These are phyloP conservation scores for Hippasteria phrygiana DNA, from an alignment of 53 echinoderm and acorn worm genomes.

Conservation along the genomic window DNA sequence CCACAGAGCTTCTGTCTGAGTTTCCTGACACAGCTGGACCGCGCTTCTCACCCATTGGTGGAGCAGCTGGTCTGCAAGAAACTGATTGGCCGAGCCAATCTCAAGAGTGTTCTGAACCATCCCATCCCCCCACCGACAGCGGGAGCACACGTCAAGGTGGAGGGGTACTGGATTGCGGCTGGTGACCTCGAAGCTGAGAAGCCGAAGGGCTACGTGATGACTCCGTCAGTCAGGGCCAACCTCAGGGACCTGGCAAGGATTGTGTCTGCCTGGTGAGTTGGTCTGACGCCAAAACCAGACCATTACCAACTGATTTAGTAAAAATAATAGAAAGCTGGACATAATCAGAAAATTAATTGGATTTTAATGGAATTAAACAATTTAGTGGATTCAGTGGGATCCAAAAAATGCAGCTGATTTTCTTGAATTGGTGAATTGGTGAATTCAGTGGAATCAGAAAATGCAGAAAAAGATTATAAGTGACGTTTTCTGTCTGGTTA, in stretches of 20 bases:
- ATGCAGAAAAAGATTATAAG: background rate
- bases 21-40: constrained; percentile 97
- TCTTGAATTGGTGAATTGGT: background rate
- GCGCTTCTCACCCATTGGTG: constrained; percentile 91
- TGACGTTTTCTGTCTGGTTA: no score
- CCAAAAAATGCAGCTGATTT: no score
- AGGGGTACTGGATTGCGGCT: constrained; percentile 94
- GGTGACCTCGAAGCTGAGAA: constrained; percentile 75
- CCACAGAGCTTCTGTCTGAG: constrained; percentile 93
- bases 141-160: constrained; percentile 79
- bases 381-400: no score
- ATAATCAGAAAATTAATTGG: no score
- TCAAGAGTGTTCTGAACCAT: constrained; percentile 86
- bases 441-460: background rate
- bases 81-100: constrained; percentile 80
- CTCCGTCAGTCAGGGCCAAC: constrained; percentile 90
- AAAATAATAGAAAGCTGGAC: no score
- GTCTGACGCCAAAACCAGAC: no score
- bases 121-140: constrained; percentile 89
- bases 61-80: constrained; percentile 90
- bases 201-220: constrained; percentile 87
- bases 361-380: no score
- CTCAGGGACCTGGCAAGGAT: constrained; percentile 87
- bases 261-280: constrained; percentile 88
- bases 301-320: background rate